Evolutionary conservation across 2,888 invertebrate species (phyloP), one percentile per base, ranked within the genome.

Genomic region (Gnatocerus cornutus): DNA sequence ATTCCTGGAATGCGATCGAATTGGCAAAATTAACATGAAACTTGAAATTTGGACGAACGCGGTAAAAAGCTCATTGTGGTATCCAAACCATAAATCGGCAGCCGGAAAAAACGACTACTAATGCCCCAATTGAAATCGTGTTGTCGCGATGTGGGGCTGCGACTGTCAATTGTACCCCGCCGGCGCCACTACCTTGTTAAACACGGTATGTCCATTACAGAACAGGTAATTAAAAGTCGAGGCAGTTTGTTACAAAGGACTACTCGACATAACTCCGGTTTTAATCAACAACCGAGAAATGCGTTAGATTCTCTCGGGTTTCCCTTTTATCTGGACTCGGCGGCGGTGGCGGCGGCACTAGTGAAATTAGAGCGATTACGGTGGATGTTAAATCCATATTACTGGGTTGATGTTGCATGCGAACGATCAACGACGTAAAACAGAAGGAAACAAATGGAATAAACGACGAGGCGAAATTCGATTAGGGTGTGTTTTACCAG

Each of bases 151-250:
- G 83, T 83, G 83, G 82, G 83, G 81, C 69, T 69, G 67, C 81
- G 83, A 81, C 80, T 79, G 82, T 82, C 82, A 81, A 81, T 83
- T 82, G 82, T 82, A 78, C 79, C 69, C 76, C 79, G 79, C 79
- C 84, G 84, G 84, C 84, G 84, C 84, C 84, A 84, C 79, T 79
- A 78, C 76, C 81, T 80, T 84, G 84, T 84, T 80, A 74, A 80
- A 85, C 85, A 85, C 80, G 84, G 84, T 84, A 84, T 82, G 84
- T 85, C 85, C 85, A 85, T 85, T 85, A 85, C 84, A 77, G 82
- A 79, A 83, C 84, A 83, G 84, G 85, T 84, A 85, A 85, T 85
- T 85, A 85, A 85, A 84, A 84, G 83, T 80, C 81, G 79, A 79
- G 81, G 78, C 82, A 82, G 82, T 84, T 84, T 83, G 83, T 83